Evolutionary conservation across 2,113 vertebrate species (phyloP), one percentile per base, ranked within the genome.

Genomic region (Corynorhinus townsendii): DNA sequence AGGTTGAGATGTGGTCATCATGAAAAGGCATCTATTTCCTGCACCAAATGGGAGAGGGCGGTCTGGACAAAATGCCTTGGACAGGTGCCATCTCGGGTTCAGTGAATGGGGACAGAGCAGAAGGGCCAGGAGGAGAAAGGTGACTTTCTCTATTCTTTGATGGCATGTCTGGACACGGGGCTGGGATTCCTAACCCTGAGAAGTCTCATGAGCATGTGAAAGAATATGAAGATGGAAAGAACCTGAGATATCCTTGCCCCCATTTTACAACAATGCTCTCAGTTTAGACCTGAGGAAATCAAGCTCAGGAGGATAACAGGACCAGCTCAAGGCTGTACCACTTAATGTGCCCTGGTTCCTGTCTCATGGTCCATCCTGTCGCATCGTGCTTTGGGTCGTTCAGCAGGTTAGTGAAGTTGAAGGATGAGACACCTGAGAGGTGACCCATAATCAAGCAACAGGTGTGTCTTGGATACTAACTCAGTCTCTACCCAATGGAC

Each of bases 401-500:
- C 45, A 30, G 12, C 6, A 81, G 47, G 71, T 71, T 3, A 82
- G 49, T 45, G 47, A 76, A 33, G 20, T 0, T 26, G 6, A 64
- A 72, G 85, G 59, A 47, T 83, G 17, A 35, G 54, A 64, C 17
- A 20, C 17, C 33, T 35, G 68, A 19, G 83, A 91, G 14, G 54
- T 6, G n/a, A 28, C 33, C 43, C 22, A 0, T 26, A 47, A 73
- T n/a, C 79, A 54, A 85, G 73, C 10, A 79, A 49, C 14, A 80
- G 77, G 30, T 40, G 14, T 28, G 24, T 35, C 77, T 5, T 28
- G 71, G 71, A 56, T 11, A 73, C 8, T 30, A 17, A 17, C 5
- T 1, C 4, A 0, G 3, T 72, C 69, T 56, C 45, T 9, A n/a
- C 5, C 22, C 24, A 12, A 3, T 20, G 4, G 47, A 17, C 43